phyloP scores from a whole-genome alignment of 2,797 vertebrate species.

The Geotrypetes seraphini region DNA sequence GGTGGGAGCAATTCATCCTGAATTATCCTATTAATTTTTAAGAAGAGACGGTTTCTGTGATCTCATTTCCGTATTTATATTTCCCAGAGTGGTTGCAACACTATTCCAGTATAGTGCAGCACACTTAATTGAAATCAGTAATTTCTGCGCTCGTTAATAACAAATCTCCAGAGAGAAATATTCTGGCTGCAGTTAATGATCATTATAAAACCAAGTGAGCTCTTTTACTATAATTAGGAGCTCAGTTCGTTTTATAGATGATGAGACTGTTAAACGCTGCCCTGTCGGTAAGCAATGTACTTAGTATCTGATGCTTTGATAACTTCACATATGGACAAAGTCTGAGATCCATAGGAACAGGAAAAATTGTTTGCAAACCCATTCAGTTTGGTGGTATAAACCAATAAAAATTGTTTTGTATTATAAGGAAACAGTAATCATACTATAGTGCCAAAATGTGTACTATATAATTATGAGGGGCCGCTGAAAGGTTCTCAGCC shows the following conservation, averaged over 20 bases:
- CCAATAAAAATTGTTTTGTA: too few species aligned
- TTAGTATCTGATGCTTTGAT: constrained; percentile 27
- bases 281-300: constrained; percentile 33
- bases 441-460: too few species aligned
- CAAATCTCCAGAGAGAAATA: constrained; percentile 37
- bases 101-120: constrained; percentile 37
- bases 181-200: constrained; percentile 27
- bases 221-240: constrained; percentile 21
- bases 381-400: too few species aligned
- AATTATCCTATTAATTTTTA: too few species aligned
- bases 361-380: too few species aligned
- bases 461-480: too few species aligned
- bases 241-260: constrained; percentile 44
- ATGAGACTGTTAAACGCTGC: constrained; percentile 53
- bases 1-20: too few species aligned
- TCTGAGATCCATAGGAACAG: too few species aligned
- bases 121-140: constrained; percentile 49
- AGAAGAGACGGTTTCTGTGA: constrained; percentile 3
- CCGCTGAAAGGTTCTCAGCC: too few species aligned
- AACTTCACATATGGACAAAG: too few species aligned
- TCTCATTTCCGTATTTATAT: constrained; percentile 40
- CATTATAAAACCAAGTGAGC: constrained; percentile 13
- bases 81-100: constrained; percentile 33
- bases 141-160: constrained; percentile 54
- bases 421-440: too few species aligned